phyloP scores from a whole-genome alignment of 2,113 vertebrate species.

The Mobula hypostoma region DNA sequence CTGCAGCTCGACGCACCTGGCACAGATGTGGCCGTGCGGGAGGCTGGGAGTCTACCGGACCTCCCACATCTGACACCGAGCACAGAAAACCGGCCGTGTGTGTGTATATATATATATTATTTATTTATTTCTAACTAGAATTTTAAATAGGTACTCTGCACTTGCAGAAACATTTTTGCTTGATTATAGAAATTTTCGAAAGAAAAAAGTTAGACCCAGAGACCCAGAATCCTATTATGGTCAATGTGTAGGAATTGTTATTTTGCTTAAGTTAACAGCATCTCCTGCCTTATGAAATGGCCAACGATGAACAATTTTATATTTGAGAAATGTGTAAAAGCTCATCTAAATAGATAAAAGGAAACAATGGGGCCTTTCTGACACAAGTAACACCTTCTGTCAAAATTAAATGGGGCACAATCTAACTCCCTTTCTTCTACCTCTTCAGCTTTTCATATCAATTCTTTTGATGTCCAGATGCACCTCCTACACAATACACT shows the following conservation, averaged over 20 bases:
- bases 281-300: background rate
- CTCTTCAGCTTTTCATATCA: background rate
- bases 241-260: background rate
- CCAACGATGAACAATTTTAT: background rate
- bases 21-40: too few species aligned
- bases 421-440: background rate
- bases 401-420: background rate
- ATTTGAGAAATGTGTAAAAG: background rate
- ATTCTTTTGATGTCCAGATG: background rate
- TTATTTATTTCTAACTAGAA: background rate
- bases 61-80: too few species aligned
- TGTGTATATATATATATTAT: too few species aligned
- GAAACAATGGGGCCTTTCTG: background rate
- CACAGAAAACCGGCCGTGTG: too few species aligned
- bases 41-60: too few species aligned
- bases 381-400: background rate
- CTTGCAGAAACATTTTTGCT: background rate
- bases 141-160: background rate
- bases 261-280: background rate
- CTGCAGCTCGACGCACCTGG: too few species aligned
- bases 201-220: background rate
- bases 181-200: background rate
- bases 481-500: constrained; percentile 1
- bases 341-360: background rate
- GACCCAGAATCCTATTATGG: background rate